Conservation (phyloP, 2,797 vertebrate genomes). For the Sebastes iracundus region DNA sequence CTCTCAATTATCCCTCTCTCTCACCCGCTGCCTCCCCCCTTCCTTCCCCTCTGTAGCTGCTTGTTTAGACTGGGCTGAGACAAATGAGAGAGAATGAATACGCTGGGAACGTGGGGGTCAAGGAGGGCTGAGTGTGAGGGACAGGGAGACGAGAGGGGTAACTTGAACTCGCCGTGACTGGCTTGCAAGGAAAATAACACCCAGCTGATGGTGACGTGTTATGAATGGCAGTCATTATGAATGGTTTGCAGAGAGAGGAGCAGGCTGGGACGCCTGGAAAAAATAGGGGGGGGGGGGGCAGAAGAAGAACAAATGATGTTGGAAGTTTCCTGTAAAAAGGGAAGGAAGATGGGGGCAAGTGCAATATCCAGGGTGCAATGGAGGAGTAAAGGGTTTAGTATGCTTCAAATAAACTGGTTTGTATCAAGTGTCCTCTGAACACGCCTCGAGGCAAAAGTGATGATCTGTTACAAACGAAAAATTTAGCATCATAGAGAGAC, state of each 20-base stretch:
- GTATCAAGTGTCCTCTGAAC: not conserved
- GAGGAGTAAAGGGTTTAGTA: not conserved
- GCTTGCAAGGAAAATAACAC: conserved; percentile 67
- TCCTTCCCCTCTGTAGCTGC: conserved; percentile 27
- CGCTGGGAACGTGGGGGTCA: conserved; percentile 69
- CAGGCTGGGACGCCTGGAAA: conserved; percentile 25
- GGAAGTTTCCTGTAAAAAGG: not conserved
- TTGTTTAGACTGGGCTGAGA: conserved; percentile 83
- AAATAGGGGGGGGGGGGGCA: not conserved
- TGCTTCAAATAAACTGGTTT: not conserved
- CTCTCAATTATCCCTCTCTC: conserved; percentile 52
- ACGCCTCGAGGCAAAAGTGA: not conserved
- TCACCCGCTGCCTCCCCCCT: conserved; percentile 2
- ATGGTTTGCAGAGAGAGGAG: conserved; percentile 38
- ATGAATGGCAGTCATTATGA: conserved; percentile 67
- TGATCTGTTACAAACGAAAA: not conserved
- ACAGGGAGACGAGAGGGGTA: conserved; percentile 56
- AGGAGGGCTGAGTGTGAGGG: conserved; percentile 68
- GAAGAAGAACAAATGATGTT: conserved; percentile 21
- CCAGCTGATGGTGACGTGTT: conserved; percentile 62
- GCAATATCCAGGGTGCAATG: not conserved
- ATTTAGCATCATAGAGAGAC: not conserved
- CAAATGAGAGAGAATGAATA: conserved; percentile 75
- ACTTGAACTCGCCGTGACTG: conserved; percentile 72
- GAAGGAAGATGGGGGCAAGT: not conserved